A percentile compares a stretch with the other conserved stretches of the same genome.
Conservation (phyloP, 2,113 vertebrate genomes). For the Ptilonorhynchus violaceus region DNA sequence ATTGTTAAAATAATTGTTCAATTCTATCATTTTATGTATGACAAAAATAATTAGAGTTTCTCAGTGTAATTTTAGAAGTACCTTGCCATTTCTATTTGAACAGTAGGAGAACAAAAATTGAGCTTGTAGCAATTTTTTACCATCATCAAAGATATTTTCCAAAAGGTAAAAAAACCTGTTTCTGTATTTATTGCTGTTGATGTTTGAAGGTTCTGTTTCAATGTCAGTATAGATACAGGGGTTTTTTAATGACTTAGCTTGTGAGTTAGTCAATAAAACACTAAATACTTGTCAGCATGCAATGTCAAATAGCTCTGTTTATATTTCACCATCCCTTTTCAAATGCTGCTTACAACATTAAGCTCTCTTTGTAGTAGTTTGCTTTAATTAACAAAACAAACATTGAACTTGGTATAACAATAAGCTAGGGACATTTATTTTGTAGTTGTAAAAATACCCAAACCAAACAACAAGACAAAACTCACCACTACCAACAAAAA, state of each 20-base stretch:
- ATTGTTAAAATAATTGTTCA: not conserved
- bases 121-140: not conserved
- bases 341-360: not conserved
- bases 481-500: not conserved
- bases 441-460: not conserved
- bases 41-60: not conserved
- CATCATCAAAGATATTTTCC: not conserved
- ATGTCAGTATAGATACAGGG: not conserved
- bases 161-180: rapidly evolving
- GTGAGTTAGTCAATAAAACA: not conserved
- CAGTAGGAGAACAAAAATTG: not conserved
- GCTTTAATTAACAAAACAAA: not conserved
- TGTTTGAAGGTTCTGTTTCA: not conserved
- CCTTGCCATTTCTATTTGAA: not conserved
- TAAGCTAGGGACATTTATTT: not conserved
- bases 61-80: not conserved
- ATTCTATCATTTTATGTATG: not conserved
- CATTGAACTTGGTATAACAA: not conserved
- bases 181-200: not conserved
- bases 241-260: not conserved
- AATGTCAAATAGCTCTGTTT: not conserved
- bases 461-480: not conserved
- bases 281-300: not conserved
- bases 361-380: not conserved
- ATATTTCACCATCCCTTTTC: not conserved